Conservation (phyloP, 2,797 vertebrate species). For the Coracias cyanogaster region DNA sequence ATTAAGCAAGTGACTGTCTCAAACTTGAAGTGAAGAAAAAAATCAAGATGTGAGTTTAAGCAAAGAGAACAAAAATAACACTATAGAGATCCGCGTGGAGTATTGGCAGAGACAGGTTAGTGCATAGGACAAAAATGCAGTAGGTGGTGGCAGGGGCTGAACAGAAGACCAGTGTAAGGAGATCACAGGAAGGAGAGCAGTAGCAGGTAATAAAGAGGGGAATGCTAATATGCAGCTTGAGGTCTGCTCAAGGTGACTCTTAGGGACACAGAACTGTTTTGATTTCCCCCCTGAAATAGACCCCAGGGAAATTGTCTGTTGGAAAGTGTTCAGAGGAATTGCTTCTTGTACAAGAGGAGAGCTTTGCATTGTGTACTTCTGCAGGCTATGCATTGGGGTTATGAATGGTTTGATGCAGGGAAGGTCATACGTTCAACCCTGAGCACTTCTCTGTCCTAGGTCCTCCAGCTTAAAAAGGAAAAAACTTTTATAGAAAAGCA, state of each 20-base stretch:
- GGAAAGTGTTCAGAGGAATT: neutral
- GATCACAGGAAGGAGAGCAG: neutral
- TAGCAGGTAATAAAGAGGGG: neutral
- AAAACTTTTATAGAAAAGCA: neutral
- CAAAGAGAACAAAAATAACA: neutral
- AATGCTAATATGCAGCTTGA: neutral
- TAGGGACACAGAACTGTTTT: neutral
- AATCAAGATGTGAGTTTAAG: rapidly evolving
- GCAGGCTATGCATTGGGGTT: neutral
- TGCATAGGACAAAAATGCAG: neutral
- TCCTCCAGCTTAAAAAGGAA: neutral
- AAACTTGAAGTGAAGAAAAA: neutral
- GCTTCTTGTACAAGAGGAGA: neutral
- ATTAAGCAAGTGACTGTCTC: neutral
- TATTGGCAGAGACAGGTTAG: neutral
- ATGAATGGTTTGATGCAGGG: neutral
- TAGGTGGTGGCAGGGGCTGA: neutral
- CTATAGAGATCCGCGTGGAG: neutral
- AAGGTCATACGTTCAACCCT: neutral
- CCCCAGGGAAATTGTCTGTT: neutral
- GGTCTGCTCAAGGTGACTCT: neutral
- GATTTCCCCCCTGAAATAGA: neutral
- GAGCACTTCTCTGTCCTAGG: neutral
- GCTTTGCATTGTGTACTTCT: neutral
- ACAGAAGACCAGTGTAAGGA: neutral